Percentiles rank a stretch among this genome's conserved stretches.
These are phyloP conservation scores for Gerris buenoi DNA, from an alignment of 1,140 invertebrate genomes.

Conservation along the genomic window DNA sequence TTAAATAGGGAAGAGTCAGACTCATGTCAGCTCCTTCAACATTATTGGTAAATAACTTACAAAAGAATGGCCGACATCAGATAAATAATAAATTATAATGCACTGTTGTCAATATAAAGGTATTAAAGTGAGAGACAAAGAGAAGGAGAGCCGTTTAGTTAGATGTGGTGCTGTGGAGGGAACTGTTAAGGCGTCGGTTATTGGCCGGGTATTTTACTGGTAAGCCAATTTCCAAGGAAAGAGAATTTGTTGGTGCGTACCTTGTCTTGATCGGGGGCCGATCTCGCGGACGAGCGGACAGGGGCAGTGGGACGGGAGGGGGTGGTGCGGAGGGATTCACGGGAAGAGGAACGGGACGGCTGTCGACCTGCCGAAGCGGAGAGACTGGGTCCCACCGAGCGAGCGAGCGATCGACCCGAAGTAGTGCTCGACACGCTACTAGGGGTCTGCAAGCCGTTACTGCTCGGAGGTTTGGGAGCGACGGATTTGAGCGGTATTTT, in stretches of 20 bases:
- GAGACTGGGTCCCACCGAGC: neutral
- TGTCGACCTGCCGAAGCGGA: neutral
- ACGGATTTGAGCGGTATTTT: slow-evolving; percentile 9
- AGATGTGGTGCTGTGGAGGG: neutral
- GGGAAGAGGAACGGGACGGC: neutral
- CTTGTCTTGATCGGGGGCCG: neutral
- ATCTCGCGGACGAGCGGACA: neutral
- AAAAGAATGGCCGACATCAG: too few species aligned
- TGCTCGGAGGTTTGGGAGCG: neutral
- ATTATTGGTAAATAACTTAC: too few species aligned
- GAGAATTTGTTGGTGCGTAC: slow-evolving; percentile 5
- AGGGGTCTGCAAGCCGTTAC: neutral
- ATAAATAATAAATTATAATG: too few species aligned
- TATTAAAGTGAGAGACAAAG: too few species aligned
- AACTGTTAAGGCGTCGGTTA: neutral
- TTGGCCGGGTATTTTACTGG: neutral
- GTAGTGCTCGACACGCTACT: neutral
- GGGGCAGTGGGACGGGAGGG: neutral
- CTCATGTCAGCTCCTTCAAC: too few species aligned
- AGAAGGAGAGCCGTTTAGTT: too few species aligned
- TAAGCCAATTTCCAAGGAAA: slow-evolving; percentile 3
- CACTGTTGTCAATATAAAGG: too few species aligned
- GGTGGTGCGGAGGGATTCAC: neutral
- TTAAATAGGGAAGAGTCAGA: too few species aligned
- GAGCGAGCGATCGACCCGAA: neutral